Evolutionary conservation across 2,113 vertebrate genomes (phyloP), one percentile per base, ranked within the genome.

Genomic region (Cebidichthys violaceus): DNA sequence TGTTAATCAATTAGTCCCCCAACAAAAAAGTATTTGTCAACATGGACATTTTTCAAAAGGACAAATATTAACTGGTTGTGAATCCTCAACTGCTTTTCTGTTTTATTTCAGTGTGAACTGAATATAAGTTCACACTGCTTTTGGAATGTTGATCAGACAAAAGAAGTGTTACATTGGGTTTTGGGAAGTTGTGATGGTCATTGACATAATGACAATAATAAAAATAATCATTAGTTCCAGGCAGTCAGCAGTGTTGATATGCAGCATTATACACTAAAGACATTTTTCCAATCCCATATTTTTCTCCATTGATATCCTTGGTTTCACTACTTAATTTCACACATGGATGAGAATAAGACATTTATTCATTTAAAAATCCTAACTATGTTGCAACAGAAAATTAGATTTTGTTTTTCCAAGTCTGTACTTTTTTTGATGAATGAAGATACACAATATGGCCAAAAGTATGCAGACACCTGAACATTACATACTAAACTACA

Each of bases 301-400:
- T 50, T 62, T 4, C 43, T 39, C 39, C 29, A 61, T 60, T 43
- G 13, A 43, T 39, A 27, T 6, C 1, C 69, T 77, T 18, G 9
- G 24, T 45, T 69, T 70, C 67, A 37, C 55, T 29, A n/a, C 24
- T 31, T 54, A 14, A n/a, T 79, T 64, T 79, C 31, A 70, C 67
- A 70, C 55, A 79, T 61, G 39, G 27, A 52, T 62, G 31, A 43
- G 7, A n/a, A 62, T 7, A 4, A 39, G 31, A 64, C 33, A 37
- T 79, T 5, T n/a, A 79, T 54, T 64, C 2, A 78, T 27, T 18
- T 35, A 20, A 18, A 15, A 47, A 52, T 22, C 27, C 22, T 33
- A 55, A 41, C 54, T 54, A 52, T 15, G 27, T n/a, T 54, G 24
- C 24, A 15, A 59, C n/a, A 43, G 18, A 33, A 67, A n/a, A 33